phyloP scores from a whole-genome alignment of 2,113 vertebrate genomes.

The Anoplopoma fimbria region DNA sequence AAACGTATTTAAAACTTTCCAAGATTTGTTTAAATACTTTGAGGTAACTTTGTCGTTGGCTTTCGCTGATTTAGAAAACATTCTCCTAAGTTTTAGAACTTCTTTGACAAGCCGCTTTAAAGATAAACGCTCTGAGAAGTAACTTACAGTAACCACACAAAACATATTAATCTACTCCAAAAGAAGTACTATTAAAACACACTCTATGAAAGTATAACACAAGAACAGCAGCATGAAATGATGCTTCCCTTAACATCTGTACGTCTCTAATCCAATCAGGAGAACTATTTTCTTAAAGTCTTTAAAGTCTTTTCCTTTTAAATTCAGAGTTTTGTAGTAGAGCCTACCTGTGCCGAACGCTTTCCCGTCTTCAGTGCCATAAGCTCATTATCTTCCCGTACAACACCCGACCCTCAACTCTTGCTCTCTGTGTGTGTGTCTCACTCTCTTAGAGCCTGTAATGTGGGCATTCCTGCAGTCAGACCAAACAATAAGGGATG shows the following conservation, averaged over 20 bases:
- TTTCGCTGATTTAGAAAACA: background rate
- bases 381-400: conserved; percentile 56
- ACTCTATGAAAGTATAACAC: background rate
- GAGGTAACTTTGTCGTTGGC: background rate
- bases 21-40: background rate
- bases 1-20: background rate
- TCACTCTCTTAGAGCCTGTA: conserved; percentile 75
- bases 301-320: background rate
- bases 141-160: background rate
- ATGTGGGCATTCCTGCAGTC: conserved; percentile 90
- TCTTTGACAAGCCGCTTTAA: background rate
- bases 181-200: background rate
- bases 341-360: conserved; percentile 76
- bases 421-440: conserved; percentile 50
- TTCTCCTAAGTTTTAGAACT: background rate
- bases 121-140: background rate
- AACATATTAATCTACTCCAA: background rate
- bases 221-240: background rate
- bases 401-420: conserved; percentile 51
- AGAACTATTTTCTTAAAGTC: conserved; percentile 23
- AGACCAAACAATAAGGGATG: conserved; percentile 93
- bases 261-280: background rate
- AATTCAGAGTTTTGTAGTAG: background rate
- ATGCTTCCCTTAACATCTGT: conserved; percentile 11
- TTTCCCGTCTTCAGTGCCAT: conserved; percentile 67